phyloP scores from a whole-genome alignment of 2,888 invertebrate genomes.

The Blastobasis lacticolella region DNA sequence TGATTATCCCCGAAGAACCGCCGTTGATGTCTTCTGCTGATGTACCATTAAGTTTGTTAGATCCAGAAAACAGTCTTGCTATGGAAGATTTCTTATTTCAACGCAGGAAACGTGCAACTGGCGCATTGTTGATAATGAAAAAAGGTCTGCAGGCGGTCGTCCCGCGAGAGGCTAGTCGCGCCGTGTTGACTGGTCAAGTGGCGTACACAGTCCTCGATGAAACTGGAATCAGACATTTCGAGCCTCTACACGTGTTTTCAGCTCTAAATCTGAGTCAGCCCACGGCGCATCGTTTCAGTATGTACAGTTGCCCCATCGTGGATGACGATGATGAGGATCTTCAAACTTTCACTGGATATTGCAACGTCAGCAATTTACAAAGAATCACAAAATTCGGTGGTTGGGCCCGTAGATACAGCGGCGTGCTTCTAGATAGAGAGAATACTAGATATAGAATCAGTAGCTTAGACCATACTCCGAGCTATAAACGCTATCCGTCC shows the following conservation, averaged over 20 bases:
- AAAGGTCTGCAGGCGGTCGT: conserved; percentile 84
- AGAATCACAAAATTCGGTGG: conserved; percentile 64
- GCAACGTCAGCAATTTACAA: conserved; percentile 63
- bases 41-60: conserved; percentile 79
- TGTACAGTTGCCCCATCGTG: conserved; percentile 77
- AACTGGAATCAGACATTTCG: conserved; percentile 82
- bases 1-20: conserved; percentile 78
- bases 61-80: conserved; percentile 81
- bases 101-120: conserved; percentile 65
- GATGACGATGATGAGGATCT: conserved; percentile 68
- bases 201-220: conserved; percentile 86
- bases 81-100: conserved; percentile 83
- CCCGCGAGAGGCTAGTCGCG: conserved; percentile 82
- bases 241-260: conserved; percentile 83
- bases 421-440: conserved; percentile 56
- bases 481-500: conserved; percentile 68
- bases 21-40: conserved; percentile 78
- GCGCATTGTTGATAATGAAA: conserved; percentile 81
- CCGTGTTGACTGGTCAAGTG: conserved; percentile 82
- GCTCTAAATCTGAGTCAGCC: conserved; percentile 80
- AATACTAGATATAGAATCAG: conserved; percentile 55
- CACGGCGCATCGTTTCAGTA: conserved; percentile 77
- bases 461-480: conserved; percentile 72
- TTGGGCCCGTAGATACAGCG: conserved; percentile 54
- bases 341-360: conserved; percentile 60